These are phyloP conservation scores for Brachypteracias leptosomus DNA, from an alignment of 2,113 vertebrate species.

Conservation along the genomic window DNA sequence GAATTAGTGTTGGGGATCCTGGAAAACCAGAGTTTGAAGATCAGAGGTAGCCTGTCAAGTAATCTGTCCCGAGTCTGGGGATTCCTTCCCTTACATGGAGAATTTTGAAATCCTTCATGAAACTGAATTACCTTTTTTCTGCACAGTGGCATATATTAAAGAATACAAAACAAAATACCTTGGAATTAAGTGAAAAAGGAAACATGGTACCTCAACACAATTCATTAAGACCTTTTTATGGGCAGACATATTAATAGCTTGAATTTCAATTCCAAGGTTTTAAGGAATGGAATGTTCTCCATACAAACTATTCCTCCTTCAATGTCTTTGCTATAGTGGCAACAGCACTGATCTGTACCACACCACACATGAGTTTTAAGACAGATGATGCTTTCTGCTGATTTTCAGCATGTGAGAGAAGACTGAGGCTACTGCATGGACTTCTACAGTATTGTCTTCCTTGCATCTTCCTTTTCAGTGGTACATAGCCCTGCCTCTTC, in stretches of 20 bases:
- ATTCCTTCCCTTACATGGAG: background rate
- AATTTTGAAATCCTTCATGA: slow-evolving; percentile 37
- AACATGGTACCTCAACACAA: background rate
- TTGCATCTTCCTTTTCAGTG: background rate
- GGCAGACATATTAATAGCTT: background rate
- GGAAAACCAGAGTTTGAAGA: background rate
- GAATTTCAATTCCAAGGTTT: background rate
- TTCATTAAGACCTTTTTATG: background rate
- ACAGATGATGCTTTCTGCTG: background rate
- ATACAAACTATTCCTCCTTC: background rate
- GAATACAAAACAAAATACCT: background rate
- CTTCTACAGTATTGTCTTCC: background rate
- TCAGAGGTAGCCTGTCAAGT: background rate
- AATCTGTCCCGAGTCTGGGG: background rate
- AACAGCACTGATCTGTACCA: background rate
- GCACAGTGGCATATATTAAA: background rate
- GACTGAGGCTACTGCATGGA: background rate
- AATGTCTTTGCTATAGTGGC: background rate
- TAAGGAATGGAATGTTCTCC: background rate
- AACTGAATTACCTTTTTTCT: slow-evolving; percentile 36
- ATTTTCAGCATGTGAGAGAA: background rate
- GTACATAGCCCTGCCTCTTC: background rate
- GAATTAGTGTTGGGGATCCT: background rate
- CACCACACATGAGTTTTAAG: background rate
- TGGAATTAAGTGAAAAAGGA: background rate